Base-by-base conservation (phyloP, 2,888 invertebrate species). In the Cantharis rufa region DNA sequence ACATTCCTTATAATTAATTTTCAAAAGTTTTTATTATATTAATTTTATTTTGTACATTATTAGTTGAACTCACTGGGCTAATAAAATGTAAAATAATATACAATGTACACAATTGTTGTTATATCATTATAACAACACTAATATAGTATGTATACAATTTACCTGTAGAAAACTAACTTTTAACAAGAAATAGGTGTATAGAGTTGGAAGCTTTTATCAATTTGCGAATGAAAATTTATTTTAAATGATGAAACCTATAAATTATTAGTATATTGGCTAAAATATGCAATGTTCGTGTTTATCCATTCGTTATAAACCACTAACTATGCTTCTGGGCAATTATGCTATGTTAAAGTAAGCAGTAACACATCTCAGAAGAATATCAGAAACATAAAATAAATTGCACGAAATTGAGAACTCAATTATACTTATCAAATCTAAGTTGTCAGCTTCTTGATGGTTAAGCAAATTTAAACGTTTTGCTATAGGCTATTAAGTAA, bases 321-420 rank as follows among this genome's bases (percentile, higher is more conserved):
- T 48, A 48, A 48, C 48, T n/a, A 48, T n/a, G 48, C 48, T 48
- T 48, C 48, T 48, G 48, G 48, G 48, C 48, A 48, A 48, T 48
- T 48, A 48, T 48, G 48, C 48, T 48, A 48, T 48, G 48, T 48
- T 48, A 48, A 48, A 48, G 13, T 48, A 48, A 48, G 48, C 48
- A 48, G 48, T 48, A 48, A 79, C 82, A 82, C 82, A 83, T 81
- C 79, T 80, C 81, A 77, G 81, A 81, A 79, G 82, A 82, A 84
- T 82, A 82, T 82, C 80, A 77, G 79, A 80, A 79, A 82, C 79
- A 81, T 81, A 77, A 48, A 82, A 85, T 83, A 85, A 84, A 82
- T 79, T 78, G 83, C 84, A 84, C 82, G 83, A 84, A 86, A 85
- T 83, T 86, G 85, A 86, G 84, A 86, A 86, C 86, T 86, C 86